Base-by-base conservation (phyloP, 2,797 vertebrate genomes). In the Platyrinchus mystaceus region DNA sequence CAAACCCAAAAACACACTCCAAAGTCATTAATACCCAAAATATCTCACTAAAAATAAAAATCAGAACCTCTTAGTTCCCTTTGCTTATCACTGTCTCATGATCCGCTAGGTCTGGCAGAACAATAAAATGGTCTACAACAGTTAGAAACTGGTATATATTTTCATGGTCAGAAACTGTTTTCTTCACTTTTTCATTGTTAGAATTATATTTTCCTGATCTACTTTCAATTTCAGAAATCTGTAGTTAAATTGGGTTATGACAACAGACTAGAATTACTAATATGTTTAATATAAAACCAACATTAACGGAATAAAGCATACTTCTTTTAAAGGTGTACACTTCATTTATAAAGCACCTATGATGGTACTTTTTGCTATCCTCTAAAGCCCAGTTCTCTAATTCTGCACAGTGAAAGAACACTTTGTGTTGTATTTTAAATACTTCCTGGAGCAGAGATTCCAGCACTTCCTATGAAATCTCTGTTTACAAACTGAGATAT, bases 41-140 rank as follows among this genome's bases (percentile, higher is more conserved):
- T 81, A 78, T 32, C 76, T 41, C 52, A 63, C 94, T 96, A 94
- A 92, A 96, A 96, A 95, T 94, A 96, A 94, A 95, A 94, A 93
- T 91, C 85, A 92, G 94, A 96, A 93, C 69, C 69, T 84, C 55
- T 87, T 92, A 96, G 63, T 93, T 96, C 87, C 86, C 63, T 91
- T 82, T 90, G 76, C 69, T 63, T 90, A 89, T 87, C 79, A 66
- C 59, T 36, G 47, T 75, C 82, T 81, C 87, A 86, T 86, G 92
- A 93, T 93, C 55, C 81, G 32, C 62, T 70, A 62, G 21, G 50
- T 76, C 63, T 70, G 62, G 47, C 30, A 59, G 75, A 94, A 90
- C 59, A 93, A 70, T 60, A 82, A 59, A 86, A 89, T 3, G 59
- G 52, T 12, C 52, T 60, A n/a, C 11, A 90, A 44, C 24, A 82